Conservation (phyloP, 2,888 invertebrate genomes). For the Aporophyla nigra region DNA sequence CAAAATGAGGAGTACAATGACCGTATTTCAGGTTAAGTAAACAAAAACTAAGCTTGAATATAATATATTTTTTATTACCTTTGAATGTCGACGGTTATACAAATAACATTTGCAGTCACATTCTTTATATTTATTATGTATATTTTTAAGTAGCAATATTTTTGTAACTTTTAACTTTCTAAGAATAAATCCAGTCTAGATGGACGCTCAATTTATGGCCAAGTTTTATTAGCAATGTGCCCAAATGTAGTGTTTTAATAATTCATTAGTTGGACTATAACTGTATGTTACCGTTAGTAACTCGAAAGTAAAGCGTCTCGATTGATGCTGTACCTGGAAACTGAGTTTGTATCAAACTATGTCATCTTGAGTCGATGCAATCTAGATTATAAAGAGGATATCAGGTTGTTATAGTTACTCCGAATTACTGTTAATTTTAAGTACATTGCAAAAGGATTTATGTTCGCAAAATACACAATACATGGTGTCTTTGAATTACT, state of each 20-base stretch:
- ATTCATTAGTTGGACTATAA: constrained; percentile 34
- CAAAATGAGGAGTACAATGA: neutral
- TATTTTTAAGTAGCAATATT: neutral
- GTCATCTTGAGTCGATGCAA: constrained; percentile 45
- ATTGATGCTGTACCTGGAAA: constrained; percentile 43
- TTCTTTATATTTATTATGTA: neutral
- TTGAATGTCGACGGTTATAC: neutral
- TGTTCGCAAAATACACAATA: neutral
- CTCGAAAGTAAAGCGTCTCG: constrained; percentile 50
- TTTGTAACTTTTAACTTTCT: constrained; percentile 14
- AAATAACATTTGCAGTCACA: neutral
- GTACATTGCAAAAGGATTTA: neutral
- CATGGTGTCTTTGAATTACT: neutral
- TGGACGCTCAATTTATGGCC: constrained; percentile 22
- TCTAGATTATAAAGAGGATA: constrained; percentile 35
- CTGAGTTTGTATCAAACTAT: constrained; percentile 53
- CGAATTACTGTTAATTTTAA: constrained; percentile 26
- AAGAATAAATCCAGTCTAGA: constrained; percentile 17
- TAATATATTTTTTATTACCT: neutral
- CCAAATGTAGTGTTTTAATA: constrained; percentile 42
- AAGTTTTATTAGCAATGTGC: constrained; percentile 28
- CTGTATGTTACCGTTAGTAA: constrained; percentile 58
- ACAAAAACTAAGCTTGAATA: neutral
- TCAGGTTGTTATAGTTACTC: constrained; percentile 11
- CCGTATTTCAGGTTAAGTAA: neutral